phyloP scores from a whole-genome alignment of 2,888 invertebrate genomes.

The Leptinotarsa rubiginosa region DNA sequence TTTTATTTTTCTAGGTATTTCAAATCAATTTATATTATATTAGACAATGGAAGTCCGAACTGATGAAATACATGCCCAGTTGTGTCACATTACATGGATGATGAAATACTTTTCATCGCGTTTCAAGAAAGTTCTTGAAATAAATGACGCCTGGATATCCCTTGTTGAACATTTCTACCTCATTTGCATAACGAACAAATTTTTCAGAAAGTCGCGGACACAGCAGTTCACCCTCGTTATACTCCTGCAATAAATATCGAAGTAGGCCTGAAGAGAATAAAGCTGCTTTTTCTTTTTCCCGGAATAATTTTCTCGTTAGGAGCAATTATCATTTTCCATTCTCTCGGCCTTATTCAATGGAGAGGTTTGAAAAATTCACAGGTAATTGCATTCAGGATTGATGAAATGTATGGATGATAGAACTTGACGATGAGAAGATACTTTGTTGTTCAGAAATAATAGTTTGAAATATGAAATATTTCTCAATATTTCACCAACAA shows the following conservation, averaged over 20 bases:
- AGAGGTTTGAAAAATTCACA: slow-evolving; percentile 22
- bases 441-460: too few species aligned
- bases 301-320: slow-evolving; percentile 22
- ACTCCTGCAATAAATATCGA: slow-evolving; percentile 39
- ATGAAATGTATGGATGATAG: too few species aligned
- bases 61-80: too few species aligned
- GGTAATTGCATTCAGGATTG: background rate
- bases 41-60: too few species aligned
- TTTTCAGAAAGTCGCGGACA: slow-evolving; percentile 49
- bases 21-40: too few species aligned
- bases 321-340: slow-evolving; percentile 19
- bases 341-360: background rate
- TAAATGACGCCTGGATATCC: slow-evolving; percentile 44
- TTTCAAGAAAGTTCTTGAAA: slow-evolving; percentile 41
- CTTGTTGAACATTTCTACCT: slow-evolving; percentile 47
- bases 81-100: background rate
- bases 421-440: too few species aligned
- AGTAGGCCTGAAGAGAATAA: slow-evolving; percentile 34
- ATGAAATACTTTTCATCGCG: background rate
- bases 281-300: slow-evolving; percentile 21
- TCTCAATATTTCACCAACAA: too few species aligned
- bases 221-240: slow-evolving; percentile 39
- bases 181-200: slow-evolving; percentile 50
- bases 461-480: too few species aligned
- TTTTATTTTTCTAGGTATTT: too few species aligned